Base-by-base conservation (phyloP, 2,797 vertebrate species). In the Martes flavigula region DNA sequence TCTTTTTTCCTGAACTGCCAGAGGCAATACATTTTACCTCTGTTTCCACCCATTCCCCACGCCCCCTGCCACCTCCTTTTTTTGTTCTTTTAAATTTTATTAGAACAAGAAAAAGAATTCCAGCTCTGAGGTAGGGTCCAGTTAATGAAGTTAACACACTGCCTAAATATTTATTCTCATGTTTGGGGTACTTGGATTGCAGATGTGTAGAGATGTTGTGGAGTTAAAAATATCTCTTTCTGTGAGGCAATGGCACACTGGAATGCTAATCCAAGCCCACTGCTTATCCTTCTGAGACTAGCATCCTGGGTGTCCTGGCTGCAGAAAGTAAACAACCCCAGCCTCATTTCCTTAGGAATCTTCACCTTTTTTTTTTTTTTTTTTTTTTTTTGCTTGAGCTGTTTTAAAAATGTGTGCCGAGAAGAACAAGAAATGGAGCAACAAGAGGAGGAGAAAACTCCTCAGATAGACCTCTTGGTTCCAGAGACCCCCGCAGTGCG, bases 141-240 rank as follows among this genome's bases (percentile, higher is more conserved):
- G 79, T 78, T 87, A 77, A 82, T 23, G 17, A 91, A 89, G 38
- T 66, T 87, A 93, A 84, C 7, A 60, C 75, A 15, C 94, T 91
- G 23, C 92, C 84, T 30, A 97, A 97, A 87, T 92, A 87, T 90
- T 82, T 97, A 93, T 88, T 75, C 95, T 92, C 64, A 81, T 2
- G 0, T 64, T 70, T 38, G 46, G 46, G 21, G 20, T 79, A 60
- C 95, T 96, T 87, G 86, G 84, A 72, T 40, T 92, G 95, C 79
- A 89, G 78, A 92, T 77, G n/a, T 94, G 97, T 91, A 91, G 90
- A 87, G 48, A 95, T 0, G 0, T 77, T 79, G 77, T 97, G 27
- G 1, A 0, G 92, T 95, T 90, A 96, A 54, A 83, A 97, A 86
- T 94, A 97, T 62, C 27, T 90, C 38, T 94, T 73, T 46, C 66